Percentiles rank a stretch among this genome's conserved stretches.
phyloP scores from a whole-genome alignment of 2,797 vertebrate species.

The Spondyliosoma cantharus region DNA sequence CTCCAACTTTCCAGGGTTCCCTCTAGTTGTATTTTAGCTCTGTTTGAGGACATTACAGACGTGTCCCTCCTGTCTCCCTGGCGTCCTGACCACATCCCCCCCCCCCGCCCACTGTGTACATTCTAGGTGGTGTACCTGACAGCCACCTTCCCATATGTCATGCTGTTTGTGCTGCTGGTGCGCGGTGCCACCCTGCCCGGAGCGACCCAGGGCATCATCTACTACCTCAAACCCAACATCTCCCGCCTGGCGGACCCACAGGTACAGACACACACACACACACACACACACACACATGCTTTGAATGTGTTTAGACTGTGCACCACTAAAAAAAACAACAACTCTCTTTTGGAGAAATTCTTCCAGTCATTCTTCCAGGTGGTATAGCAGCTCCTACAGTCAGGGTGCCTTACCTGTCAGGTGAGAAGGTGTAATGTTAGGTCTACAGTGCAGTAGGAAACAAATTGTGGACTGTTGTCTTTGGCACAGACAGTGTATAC shows the following conservation, averaged over 20 bases:
- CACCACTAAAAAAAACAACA: background rate
- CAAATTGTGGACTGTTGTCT: background rate
- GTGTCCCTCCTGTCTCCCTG: conserved; percentile 15
- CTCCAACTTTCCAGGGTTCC: conserved; percentile 47
- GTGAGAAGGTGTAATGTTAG: conserved; percentile 14
- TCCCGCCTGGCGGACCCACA: conserved; percentile 89
- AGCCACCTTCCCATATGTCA: conserved; percentile 92
- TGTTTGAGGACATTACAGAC: conserved; percentile 32
- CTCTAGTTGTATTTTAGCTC: conserved; percentile 13
- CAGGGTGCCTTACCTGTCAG: background rate
- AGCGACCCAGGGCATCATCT: conserved; percentile 88
- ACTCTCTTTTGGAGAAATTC: background rate
- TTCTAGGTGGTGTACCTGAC: conserved; percentile 93
- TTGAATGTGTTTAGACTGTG: background rate
- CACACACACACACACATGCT: background rate
- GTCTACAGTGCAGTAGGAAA: background rate
- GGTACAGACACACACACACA: conserved; percentile 74
- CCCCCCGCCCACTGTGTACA: conserved; percentile 19
- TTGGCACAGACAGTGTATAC: background rate
- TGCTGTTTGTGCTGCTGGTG: conserved; percentile 90
- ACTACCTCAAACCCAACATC: conserved; percentile 87
- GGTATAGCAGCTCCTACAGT: conserved; percentile 8
- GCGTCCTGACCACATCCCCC: conserved; percentile 44
- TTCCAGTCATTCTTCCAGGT: conserved; percentile 37
- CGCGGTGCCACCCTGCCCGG: conserved; percentile 90